A percentile compares a stretch with the other conserved stretches of the same genome.
Conservation (phyloP, 2,888 invertebrate genomes). For the Exocentrus adspersus region DNA sequence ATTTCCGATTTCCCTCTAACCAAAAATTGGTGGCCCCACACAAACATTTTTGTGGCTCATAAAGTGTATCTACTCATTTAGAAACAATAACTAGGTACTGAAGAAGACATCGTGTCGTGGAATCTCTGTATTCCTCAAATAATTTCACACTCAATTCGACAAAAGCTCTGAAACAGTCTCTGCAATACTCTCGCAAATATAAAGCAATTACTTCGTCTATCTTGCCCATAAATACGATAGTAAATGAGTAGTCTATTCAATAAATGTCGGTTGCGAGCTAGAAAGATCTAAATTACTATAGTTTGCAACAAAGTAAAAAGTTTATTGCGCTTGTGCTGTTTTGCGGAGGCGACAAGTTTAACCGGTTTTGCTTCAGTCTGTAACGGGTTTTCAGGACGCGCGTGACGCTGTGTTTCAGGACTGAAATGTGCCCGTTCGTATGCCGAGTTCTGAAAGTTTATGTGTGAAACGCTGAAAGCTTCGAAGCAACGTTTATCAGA, state of each 20-base stretch:
- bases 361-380: slow-evolving; percentile 27
- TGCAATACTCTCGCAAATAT: slow-evolving; percentile 7
- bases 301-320: slow-evolving; percentile 38
- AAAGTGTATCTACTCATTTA: no score
- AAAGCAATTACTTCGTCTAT: slow-evolving; percentile 17
- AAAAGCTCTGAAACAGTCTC: slow-evolving; percentile 6
- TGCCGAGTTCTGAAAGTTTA: slow-evolving; percentile 6
- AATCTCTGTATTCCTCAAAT: background rate
- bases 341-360: slow-evolving; percentile 24
- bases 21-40: no score
- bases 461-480: background rate
- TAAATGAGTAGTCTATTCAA: slow-evolving; percentile 28
- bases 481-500: background rate
- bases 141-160: background rate
- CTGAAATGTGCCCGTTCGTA: slow-evolving; percentile 19
- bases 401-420: slow-evolving; percentile 11
- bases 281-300: slow-evolving; percentile 32
- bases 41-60: no score
- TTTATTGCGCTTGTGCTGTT: slow-evolving; percentile 37
- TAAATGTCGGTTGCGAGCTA: slow-evolving; percentile 13
- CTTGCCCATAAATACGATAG: slow-evolving; percentile 24
- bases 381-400: slow-evolving; percentile 23
- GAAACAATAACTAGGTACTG: no score
- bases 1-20: no score
- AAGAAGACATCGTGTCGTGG: no score